Conservation (phyloP, 2,113 vertebrate species). For the Pseudolaguvia tuberculata region DNA sequence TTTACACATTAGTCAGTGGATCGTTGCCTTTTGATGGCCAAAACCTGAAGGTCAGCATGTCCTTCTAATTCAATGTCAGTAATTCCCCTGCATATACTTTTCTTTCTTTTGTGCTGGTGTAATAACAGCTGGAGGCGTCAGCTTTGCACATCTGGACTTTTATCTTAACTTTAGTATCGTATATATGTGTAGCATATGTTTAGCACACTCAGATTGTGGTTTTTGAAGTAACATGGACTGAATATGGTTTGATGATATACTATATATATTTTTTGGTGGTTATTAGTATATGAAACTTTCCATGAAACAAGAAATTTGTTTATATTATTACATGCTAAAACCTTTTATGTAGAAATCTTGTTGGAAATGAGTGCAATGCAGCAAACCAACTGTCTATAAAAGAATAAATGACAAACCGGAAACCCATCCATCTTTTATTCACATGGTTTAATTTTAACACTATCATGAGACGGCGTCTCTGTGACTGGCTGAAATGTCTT, state of each 20-base stretch:
- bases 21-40: conserved; percentile 53
- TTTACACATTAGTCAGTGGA: conserved; percentile 55
- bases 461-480: not conserved
- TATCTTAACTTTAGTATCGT: not conserved
- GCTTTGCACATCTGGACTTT: not conserved
- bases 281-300: not conserved
- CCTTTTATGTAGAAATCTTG: not conserved
- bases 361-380: not conserved
- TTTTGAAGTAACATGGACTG: not conserved
- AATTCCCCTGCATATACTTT: too few relatives aligned
- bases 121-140: not conserved
- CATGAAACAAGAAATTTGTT: not conserved
- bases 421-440: not conserved
- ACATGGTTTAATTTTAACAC: not conserved
- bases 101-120: not conserved
- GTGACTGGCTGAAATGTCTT: not conserved
- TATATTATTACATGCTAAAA: not conserved
- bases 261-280: not conserved
- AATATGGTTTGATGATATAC: not conserved
- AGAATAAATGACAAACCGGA: not conserved
- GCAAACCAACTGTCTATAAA: not conserved
- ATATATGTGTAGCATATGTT: too few relatives aligned
- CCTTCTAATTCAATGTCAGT: not conserved
- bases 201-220: not conserved
- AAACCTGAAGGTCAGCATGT: conserved; percentile 44